These are phyloP conservation scores for Kuschelorhynchus macadamiae DNA, from an alignment of 2,888 invertebrate genomes.

Conservation along the genomic window DNA sequence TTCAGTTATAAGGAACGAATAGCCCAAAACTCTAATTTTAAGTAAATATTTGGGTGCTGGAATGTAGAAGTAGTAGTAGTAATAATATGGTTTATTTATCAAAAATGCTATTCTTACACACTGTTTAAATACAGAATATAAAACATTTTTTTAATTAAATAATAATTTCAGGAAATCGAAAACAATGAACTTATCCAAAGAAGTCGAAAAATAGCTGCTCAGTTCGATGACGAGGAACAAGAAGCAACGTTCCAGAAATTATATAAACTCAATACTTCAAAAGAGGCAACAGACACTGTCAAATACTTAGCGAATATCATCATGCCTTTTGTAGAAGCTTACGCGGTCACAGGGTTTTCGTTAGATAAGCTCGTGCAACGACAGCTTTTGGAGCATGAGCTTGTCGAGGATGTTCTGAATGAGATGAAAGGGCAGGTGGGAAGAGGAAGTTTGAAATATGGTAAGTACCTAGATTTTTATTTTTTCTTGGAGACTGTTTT, in stretches of 20 bases:
- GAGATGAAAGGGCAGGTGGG: conserved; percentile 77
- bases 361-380: conserved; percentile 72
- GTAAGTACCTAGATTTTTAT: conserved; percentile 46
- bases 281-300: conserved; percentile 58
- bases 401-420: conserved; percentile 77
- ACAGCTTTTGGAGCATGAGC: conserved; percentile 76
- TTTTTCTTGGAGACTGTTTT: not conserved
- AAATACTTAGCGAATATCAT: conserved; percentile 72
- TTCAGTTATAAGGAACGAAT: too few relatives aligned
- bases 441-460: conserved; percentile 66
- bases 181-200: conserved; percentile 71
- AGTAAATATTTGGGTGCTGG: too few relatives aligned
- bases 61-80: too few relatives aligned
- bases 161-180: conserved; percentile 52
- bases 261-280: conserved; percentile 58
- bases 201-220: conserved; percentile 71
- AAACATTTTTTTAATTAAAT: too few relatives aligned
- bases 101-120: too few relatives aligned
- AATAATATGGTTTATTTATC: too few relatives aligned
- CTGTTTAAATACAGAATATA: too few relatives aligned
- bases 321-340: conserved; percentile 82
- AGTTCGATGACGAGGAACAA: conserved; percentile 65
- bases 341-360: conserved; percentile 76
- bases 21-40: too few relatives aligned
- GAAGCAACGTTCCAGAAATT: conserved; percentile 59